Base-by-base conservation (phyloP, 2,888 invertebrate genomes). In the Folsomia candida region DNA sequence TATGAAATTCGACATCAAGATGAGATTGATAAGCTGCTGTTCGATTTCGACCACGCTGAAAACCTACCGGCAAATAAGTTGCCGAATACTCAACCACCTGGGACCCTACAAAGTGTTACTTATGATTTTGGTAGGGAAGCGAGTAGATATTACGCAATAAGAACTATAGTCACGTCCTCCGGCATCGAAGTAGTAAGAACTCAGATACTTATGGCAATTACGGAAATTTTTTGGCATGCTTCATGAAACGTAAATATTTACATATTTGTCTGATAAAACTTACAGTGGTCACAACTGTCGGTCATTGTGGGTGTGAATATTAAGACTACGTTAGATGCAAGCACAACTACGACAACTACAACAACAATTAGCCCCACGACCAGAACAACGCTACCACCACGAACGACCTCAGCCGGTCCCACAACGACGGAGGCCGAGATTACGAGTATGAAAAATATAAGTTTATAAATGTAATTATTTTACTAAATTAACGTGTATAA, bases 311-410 rank as follows among this genome's bases (percentile, higher is more conserved):
- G 37, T 9, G 37, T 37, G 14, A 37, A 37, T 14, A 37, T 37
- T n/a, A n/a, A n/a, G n/a, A n/a, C n/a, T n/a, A n/a, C n/a, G n/a
- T n/a, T n/a, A n/a, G 6, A 62, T 3, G 6, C 9, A 14, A 26
- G 22, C 3, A 6, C 61, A 1, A 62, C 67, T 11, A 69, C 69
- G 9, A 63, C 64, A 24, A 25, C 65, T 20, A 58, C 62, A 20
- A 29, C 71, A 61, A 29, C 64, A 18, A 51, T 27, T 9, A 28
- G 47, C 18, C 26, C 66, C 3, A 63, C 65, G 47, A 18, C 2
- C 18, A 29, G 37, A 4, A 68, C 58, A n/a, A 62, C 68, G 6
- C n/a, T 29, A n/a, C 4, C 62, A 2, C n/a, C 67, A 24, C 11
- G 57, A 59, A 51, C 68, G 3, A 63, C 67, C 3, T 29, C 51